Evolutionary conservation across 2,888 invertebrate genomes (phyloP).

Genomic region (Sarcophaga variegata): DNA sequence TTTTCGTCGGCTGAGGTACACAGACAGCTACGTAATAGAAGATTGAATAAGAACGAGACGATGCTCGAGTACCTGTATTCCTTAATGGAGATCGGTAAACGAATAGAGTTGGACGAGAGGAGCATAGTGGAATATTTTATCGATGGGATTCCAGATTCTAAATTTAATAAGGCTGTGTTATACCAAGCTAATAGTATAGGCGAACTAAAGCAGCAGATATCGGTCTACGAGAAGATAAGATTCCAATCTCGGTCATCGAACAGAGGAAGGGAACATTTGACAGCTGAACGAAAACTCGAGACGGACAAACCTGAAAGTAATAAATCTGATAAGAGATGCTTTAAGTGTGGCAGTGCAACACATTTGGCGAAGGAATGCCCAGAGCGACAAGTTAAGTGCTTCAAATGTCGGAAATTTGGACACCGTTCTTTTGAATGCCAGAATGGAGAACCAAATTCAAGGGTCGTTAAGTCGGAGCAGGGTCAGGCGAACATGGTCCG

Average conservation of each 20-base stretch:
- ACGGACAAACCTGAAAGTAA: too few relatives aligned
- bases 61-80: slow-evolving; percentile 48
- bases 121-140: too few relatives aligned
- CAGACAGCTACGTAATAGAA: slow-evolving; percentile 3
- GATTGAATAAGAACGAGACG: too few relatives aligned
- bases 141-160: too few relatives aligned
- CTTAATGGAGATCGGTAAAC: slow-evolving; percentile 52
- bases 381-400: slow-evolving; percentile 3
- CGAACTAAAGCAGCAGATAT: too few relatives aligned
- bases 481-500: slow-evolving; percentile 22
- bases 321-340: too few relatives aligned
- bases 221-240: too few relatives aligned
- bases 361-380: slow-evolving; percentile 11
- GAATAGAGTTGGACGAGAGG: neutral
- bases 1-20: slow-evolving; percentile 2
- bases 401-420: neutral
- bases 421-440: slow-evolving; percentile 20
- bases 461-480: neutral
- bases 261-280: too few relatives aligned
- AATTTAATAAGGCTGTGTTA: too few relatives aligned
- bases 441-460: neutral
- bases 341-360: neutral
- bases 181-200: too few relatives aligned
- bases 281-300: too few relatives aligned
- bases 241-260: too few relatives aligned